Evolutionary conservation across 2,113 vertebrate genomes (phyloP), one percentile per base, ranked within the genome.

Genomic region (Tiliqua scincoides): DNA sequence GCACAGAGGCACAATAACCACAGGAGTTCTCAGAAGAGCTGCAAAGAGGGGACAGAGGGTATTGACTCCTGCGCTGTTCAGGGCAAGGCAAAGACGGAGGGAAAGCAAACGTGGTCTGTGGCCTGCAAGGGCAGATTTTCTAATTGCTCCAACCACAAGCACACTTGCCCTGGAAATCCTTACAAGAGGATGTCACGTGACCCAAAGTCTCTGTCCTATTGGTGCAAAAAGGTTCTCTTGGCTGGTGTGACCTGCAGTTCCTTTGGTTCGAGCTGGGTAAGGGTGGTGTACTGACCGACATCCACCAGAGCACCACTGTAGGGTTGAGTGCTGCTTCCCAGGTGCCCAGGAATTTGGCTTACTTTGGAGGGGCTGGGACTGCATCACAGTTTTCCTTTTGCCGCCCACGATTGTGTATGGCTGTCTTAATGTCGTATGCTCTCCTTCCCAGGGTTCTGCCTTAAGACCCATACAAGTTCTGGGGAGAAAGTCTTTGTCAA

Each of bases 401-500:
- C 20, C 32, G 10, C 48, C 43, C 43, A 27, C 14, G 43, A n/a
- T 30, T 25, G 4, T 27, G 11, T 54, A 21, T 54, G 35, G 27
- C 61, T 80, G 6, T n/a, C 40, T 32, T 35, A 25, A 70, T 20
- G 17, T 37, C 12, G 5, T 10, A 3, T 37, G 6, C 35, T 14
- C 7, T 81, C 35, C 4, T 74, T 40, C 72, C 65, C 89, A 99
- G 98, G 98, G 52, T 94, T 98, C 86, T 99, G 98, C 91, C 94
- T 98, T 75, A 99, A 99, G 93, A 98, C 98, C 1, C 84, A 88
- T 21, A 94, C 95, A 0, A 81, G 95, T 15, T 88, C 95, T 30
- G 94, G 93, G 37, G 94, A 95, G 59, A 99, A 99, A 87, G 92
- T 98, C 35, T 99, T 99, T 61, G 93, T 99, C 83, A 99, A 99